Percentiles rank a stretch among this genome's conserved stretches.
Conservation (phyloP, 2,113 vertebrate genomes). For the Rhineura floridana region DNA sequence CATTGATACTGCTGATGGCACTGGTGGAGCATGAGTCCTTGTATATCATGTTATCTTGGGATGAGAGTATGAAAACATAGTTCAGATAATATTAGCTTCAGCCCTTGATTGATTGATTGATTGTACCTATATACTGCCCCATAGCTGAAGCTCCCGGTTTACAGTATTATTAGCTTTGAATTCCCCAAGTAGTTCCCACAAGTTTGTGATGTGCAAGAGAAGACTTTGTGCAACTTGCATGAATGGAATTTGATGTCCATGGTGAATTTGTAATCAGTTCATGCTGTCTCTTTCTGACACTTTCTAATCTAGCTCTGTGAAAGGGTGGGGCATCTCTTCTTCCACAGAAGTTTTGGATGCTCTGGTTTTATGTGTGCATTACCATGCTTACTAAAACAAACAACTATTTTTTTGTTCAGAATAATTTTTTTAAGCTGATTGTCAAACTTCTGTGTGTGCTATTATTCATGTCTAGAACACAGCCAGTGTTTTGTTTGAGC, state of each 20-base stretch:
- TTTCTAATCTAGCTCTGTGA: background rate
- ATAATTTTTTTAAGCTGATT: slow-evolving; percentile 20
- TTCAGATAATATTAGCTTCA: background rate
- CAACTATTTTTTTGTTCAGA: slow-evolving; percentile 8
- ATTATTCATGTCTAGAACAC: slow-evolving; percentile 23
- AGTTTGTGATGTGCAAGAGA: background rate
- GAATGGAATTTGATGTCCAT: background rate
- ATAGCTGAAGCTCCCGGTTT: too few species aligned
- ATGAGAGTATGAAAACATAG: background rate
- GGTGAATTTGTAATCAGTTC: background rate
- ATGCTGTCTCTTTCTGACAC: background rate
- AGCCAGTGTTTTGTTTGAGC: slow-evolving; percentile 32
- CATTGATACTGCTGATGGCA: background rate
- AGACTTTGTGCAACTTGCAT: background rate
- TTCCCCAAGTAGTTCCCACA: background rate
- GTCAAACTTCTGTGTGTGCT: background rate
- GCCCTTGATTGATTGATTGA: too few species aligned
- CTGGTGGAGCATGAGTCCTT: background rate
- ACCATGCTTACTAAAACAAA: slow-evolving; percentile 15
- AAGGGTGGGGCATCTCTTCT: background rate
- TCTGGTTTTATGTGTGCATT: background rate
- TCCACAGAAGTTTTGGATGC: background rate
- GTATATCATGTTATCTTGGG: background rate
- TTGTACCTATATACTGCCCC: too few species aligned
- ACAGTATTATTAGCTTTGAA: background rate